Percentiles rank a stretch among this genome's conserved stretches.
Conservation (phyloP, 1,140 invertebrate genomes). For the Pseudomyrmex cubaensis region DNA sequence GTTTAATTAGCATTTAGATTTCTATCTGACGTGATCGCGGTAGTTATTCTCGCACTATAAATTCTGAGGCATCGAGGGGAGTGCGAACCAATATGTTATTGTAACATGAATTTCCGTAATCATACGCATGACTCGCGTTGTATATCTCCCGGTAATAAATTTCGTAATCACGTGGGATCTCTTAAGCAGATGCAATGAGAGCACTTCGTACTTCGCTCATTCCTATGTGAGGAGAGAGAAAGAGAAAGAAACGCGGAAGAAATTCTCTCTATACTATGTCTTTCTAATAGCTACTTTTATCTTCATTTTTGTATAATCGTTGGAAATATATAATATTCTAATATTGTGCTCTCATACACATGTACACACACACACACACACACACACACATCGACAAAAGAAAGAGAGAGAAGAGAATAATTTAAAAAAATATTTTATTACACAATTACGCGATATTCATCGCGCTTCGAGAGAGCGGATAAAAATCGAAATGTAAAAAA, state of each 20-base stretch:
- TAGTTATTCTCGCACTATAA: constrained; percentile 61
- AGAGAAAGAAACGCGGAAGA: background rate
- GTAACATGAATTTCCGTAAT: constrained; percentile 62
- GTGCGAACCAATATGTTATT: constrained; percentile 57
- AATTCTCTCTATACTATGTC: background rate
- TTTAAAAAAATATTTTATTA: too few relatives aligned
- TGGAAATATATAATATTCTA: background rate
- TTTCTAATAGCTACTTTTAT: background rate
- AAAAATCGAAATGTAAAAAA: constrained; percentile 49
- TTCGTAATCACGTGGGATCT: constrained; percentile 49
- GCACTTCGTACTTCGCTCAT: constrained; percentile 27
- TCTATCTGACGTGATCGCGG: constrained; percentile 51
- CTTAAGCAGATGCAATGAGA: constrained; percentile 49
- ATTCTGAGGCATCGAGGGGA: constrained; percentile 47
- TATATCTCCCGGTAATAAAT: constrained; percentile 53
- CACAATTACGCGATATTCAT: background rate
- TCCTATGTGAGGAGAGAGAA: background rate
- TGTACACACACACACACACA: too few relatives aligned
- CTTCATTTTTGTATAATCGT: background rate
- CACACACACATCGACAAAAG: too few relatives aligned
- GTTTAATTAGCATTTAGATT: constrained; percentile 64
- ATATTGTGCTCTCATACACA: too few relatives aligned
- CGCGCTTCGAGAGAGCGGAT: background rate
- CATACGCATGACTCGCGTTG: constrained; percentile 53
- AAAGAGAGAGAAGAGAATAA: too few relatives aligned